These are phyloP conservation scores for Pseudolaguvia tuberculata DNA, from an alignment of 2,113 vertebrate genomes.

Conservation along the genomic window DNA sequence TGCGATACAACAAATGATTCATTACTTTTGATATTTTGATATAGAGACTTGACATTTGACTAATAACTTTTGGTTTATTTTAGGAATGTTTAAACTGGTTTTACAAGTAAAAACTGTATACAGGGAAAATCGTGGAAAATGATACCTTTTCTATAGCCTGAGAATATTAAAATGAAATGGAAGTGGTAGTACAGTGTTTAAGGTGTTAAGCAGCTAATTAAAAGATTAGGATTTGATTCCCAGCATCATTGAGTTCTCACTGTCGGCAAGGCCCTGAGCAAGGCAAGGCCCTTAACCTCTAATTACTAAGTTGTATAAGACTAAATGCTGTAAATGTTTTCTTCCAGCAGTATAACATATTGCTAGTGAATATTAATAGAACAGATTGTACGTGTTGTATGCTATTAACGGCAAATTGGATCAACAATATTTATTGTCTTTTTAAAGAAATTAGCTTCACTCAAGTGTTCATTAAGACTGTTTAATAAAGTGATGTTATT, in stretches of 20 bases:
- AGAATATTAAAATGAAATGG: neutral
- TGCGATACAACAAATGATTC: constrained; percentile 45
- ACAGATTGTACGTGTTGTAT: neutral
- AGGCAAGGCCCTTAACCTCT: too few relatives aligned
- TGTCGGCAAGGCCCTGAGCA: too few relatives aligned
- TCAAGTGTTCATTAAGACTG: constrained; percentile 19
- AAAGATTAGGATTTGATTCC: too few relatives aligned
- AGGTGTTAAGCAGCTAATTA: too few relatives aligned
- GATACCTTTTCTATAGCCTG: neutral
- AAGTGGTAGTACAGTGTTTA: too few relatives aligned
- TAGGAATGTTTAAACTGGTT: too few relatives aligned
- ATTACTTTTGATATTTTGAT: constrained; percentile 40
- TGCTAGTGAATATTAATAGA: neutral
- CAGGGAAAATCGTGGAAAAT: too few relatives aligned
- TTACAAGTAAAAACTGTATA: too few relatives aligned
- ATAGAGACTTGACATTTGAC: too few relatives aligned
- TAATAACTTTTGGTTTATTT: too few relatives aligned
- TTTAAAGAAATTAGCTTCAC: neutral
- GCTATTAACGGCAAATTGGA: neutral
- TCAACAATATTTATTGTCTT: neutral
- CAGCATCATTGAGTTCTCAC: too few relatives aligned
- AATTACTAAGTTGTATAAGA: too few relatives aligned
- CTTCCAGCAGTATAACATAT: neutral
- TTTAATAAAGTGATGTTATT: neutral
- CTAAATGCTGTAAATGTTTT: neutral